Base-by-base conservation (phyloP, 2,797 vertebrate genomes). In the Intellagama lesueurii region DNA sequence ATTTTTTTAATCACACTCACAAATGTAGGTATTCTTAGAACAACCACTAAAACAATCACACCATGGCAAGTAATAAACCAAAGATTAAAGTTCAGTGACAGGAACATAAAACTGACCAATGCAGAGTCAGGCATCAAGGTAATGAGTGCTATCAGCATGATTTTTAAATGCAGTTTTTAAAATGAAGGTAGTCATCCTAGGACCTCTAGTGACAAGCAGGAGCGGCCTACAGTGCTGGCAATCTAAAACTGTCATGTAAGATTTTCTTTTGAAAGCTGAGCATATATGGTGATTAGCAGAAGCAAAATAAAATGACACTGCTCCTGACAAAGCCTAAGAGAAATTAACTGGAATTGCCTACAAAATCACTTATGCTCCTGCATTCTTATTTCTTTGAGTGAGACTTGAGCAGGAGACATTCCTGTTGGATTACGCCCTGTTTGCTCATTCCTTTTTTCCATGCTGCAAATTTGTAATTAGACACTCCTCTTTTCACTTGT, bases 51-150 rank as follows among this genome's bases (percentile, higher is more conserved):
- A 80, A 28, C 40, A 83, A 69, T 69, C 52, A 69, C 88, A 91
- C 56, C 83, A 81, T 0, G 5, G 86, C 47, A 94, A 94, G 94
- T 89, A 94, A 95, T 95, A 93, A 94, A 93, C 49, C 66, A 84
- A 90, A 90, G 94, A 95, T 83, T 95, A 95, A 94, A 94, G 94
- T 94, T 95, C 94, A 94, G 88, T 92, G 66, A 86, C 83, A 93
- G 87, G 85, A 87, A 92, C 89, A 89, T 94, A 90, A 94, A 95
- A 92, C 85, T 47, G 70, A 80, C 88, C 72, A 90, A 89, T 75
- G 0, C 44, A 47, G 89, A 94, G 86, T 77, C 76, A 94, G 12
- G 14, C 85, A 28, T 81, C 90, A 89, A 64, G 8, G 0, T 88
- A 91, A 91, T 75, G 84, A 94, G 85, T 14, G 83, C 86, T 44